phyloP scores from a whole-genome alignment of 2,113 vertebrate genomes.

The Crotalus tigris region DNA sequence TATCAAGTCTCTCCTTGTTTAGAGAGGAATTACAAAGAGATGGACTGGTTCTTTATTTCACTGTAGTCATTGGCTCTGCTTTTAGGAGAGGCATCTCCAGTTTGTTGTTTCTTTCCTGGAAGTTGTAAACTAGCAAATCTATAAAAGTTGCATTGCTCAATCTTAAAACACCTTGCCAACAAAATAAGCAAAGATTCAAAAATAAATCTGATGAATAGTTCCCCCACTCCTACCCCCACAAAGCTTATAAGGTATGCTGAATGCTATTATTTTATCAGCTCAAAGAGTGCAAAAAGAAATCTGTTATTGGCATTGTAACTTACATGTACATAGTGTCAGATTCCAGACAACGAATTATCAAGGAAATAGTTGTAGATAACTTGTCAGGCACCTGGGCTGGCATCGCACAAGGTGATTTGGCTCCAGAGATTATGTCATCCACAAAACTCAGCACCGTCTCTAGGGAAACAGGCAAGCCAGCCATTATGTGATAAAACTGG shows the following conservation, averaged over 20 bases:
- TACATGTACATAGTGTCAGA: conserved; percentile 95
- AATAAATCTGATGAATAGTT: neutral
- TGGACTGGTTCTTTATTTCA: neutral
- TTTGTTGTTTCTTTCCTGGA: neutral
- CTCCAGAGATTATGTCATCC: conserved; percentile 94
- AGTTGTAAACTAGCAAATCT: neutral
- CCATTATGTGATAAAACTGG: conserved; percentile 3
- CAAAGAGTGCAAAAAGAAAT: fast-evolving
- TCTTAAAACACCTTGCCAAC: neutral
- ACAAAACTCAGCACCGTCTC: conserved; percentile 95
- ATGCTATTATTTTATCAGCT: neutral
- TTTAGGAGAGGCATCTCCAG: neutral
- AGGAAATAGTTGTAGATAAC: conserved; percentile 84
- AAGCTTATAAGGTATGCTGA: neutral
- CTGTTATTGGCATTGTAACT: conserved; percentile 47
- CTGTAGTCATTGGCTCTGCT: neutral
- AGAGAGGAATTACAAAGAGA: neutral
- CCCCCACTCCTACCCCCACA: neutral
- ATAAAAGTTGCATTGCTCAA: neutral
- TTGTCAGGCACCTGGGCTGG: conserved; percentile 90
- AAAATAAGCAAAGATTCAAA: neutral
- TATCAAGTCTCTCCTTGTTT: neutral
- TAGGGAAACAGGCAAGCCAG: conserved; percentile 56
- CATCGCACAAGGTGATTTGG: conserved; percentile 96
- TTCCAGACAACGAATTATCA: conserved; percentile 92